phyloP scores from a whole-genome alignment of 2,113 vertebrate species.

The Brachypodius melanocephalos region DNA sequence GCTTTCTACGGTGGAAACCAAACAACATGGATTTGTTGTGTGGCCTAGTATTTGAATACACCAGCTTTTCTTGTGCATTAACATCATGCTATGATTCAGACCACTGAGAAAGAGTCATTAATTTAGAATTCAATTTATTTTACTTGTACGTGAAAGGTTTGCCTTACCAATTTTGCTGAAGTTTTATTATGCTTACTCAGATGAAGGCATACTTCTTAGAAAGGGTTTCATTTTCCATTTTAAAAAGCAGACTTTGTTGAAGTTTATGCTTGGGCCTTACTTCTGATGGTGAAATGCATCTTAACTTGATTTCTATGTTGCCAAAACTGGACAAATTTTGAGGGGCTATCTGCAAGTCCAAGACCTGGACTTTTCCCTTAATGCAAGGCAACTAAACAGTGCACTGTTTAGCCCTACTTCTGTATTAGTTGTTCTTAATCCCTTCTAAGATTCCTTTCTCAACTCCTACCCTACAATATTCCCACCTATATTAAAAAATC shows the following conservation, averaged over 20 bases:
- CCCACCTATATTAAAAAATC: not conserved
- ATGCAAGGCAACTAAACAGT: not conserved
- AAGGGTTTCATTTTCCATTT: not conserved
- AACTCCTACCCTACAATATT: not conserved
- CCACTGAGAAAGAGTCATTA: constrained; percentile 4
- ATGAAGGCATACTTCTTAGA: not conserved
- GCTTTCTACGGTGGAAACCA: not conserved
- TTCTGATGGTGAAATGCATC: not conserved
- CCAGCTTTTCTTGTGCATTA: not conserved
- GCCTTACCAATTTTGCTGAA: not conserved
- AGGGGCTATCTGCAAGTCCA: not conserved
- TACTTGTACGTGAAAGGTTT: constrained; percentile 4
- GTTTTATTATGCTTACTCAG: not conserved
- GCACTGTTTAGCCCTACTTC: not conserved
- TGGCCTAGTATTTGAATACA: not conserved
- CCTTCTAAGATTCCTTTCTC: not conserved
- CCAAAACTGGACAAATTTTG: not conserved
- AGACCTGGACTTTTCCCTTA: not conserved
- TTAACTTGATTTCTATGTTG: not conserved
- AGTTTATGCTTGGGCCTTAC: not conserved
- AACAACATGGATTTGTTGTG: not conserved
- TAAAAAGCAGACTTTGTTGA: not conserved
- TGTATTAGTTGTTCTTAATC: not conserved
- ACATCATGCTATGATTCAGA: not conserved
- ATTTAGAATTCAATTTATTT: constrained; percentile 34